A percentile compares a stretch with the other conserved stretches of the same genome.
Conservation (phyloP, 2,888 invertebrate species). For the Leptarthrus brevirostris region DNA sequence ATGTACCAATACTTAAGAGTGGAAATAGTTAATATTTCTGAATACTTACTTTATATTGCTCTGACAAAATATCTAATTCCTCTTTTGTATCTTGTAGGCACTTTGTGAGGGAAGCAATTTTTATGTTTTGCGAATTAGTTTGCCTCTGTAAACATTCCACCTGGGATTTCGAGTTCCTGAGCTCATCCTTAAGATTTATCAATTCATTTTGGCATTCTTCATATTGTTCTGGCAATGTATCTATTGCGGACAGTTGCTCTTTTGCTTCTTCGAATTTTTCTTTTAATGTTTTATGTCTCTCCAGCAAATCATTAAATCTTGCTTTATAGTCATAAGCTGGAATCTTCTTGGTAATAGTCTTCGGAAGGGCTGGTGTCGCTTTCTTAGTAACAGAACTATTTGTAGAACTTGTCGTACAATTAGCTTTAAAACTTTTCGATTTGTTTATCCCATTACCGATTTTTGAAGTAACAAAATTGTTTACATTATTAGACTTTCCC, state of each 20-base stretch:
- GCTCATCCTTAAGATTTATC: slow-evolving; percentile 60
- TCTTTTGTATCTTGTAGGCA: slow-evolving; percentile 60
- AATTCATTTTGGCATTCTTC: slow-evolving; percentile 67
- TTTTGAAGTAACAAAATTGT: neutral
- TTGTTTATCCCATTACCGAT: neutral
- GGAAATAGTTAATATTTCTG: too few relatives aligned
- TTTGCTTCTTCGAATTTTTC: slow-evolving; percentile 69
- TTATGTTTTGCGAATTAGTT: slow-evolving; percentile 59
- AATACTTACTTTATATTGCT: slow-evolving; percentile 59
- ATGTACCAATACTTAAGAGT: too few relatives aligned
- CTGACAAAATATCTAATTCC: slow-evolving; percentile 59
- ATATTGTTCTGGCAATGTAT: slow-evolving; percentile 69
- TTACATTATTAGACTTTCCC: neutral
- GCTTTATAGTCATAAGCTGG: slow-evolving; percentile 76
- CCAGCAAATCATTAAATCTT: slow-evolving; percentile 72
- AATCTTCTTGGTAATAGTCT: slow-evolving; percentile 69
- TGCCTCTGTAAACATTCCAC: slow-evolving; percentile 61
- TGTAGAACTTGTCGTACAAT: neutral
- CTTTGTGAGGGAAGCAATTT: slow-evolving; percentile 60
- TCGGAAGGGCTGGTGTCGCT: slow-evolving; percentile 54
- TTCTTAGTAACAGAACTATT: slow-evolving; percentile 37
- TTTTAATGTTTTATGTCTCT: slow-evolving; percentile 71
- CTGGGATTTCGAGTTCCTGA: slow-evolving; percentile 57
- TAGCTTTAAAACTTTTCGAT: neutral
- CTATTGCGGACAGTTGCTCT: slow-evolving; percentile 68